Evolutionary conservation across 2,888 invertebrate genomes (phyloP), one percentile per base, ranked within the genome.

Genomic region (Philaethria dido): DNA sequence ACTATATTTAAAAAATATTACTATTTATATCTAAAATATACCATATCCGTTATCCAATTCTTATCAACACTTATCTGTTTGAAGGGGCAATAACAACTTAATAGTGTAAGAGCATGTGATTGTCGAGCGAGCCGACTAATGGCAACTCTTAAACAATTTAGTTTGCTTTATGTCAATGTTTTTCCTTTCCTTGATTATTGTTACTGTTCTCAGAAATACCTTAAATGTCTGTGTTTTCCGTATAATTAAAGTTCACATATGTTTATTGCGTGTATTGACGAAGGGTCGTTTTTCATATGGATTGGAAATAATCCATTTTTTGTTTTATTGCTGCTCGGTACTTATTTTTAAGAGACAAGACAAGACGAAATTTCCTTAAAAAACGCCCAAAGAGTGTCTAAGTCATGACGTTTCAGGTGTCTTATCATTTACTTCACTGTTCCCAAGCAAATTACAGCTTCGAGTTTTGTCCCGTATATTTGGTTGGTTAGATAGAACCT

Each of bases 71-170:
- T 47, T 60, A 60, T 77, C 75, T 73, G 73, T 78, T 82, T 79
- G 79, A 79, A 80, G 75, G 71, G 77, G 80, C 84, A 83, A 84
- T 86, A 87, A 88, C 88, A 88, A 86, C 83, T 85, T 88, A 87
- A 89, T 88, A 89, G 88, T 86, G 82, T 83, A 87, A 85, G 82
- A 87, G 86, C 84, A 79, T 77, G 84, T 79, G 84, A 85, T 85
- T 82, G 86, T 78, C 83, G 81, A 80, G 78, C 74, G 77, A 77
- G 77, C 73, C 79, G 78, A 78, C 85, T 88, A 89, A 88, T 88
- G 87, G 85, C 74, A 44, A 75, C 79, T 83, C 84, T 80, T 87
- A 83, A 88, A 86, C 85, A 85, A 89, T 88, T 88, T 85, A 82
- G 78, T 72, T 74, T 72, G 74, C 79, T 80, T 84, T 85, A 85